phyloP scores from a whole-genome alignment of 2,113 vertebrate species.

The Leiothrix lutea region DNA sequence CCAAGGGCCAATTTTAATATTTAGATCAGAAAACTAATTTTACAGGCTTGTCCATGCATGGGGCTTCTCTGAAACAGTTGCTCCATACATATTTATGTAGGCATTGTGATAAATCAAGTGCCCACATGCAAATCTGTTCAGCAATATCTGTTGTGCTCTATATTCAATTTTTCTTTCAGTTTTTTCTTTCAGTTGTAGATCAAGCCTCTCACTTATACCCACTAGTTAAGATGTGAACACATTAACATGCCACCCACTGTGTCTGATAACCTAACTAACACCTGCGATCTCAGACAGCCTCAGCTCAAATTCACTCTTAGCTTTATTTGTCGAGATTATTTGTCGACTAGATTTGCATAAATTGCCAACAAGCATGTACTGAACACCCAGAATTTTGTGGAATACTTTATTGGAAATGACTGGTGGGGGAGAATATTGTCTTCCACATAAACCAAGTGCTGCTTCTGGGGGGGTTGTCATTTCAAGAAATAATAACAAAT shows the following conservation, averaged over 20 bases:
- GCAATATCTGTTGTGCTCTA: slow-evolving; percentile 24
- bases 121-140: neutral
- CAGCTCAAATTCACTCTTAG: slow-evolving; percentile 5
- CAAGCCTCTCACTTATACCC: neutral
- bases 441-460: neutral
- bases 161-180: slow-evolving; percentile 12
- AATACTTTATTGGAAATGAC: neutral
- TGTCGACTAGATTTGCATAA: slow-evolving; percentile 33
- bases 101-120: neutral
- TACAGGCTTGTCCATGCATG: neutral
- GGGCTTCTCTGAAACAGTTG: neutral
- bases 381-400: neutral
- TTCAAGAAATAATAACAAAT: neutral
- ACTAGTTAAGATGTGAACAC: slow-evolving; percentile 15
- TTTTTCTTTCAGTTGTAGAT: slow-evolving; percentile 50
- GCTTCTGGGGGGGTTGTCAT: neutral
- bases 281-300: slow-evolving; percentile 34
- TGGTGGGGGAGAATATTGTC: neutral
- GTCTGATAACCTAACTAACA: slow-evolving; percentile 51
- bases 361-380: neutral
- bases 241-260: slow-evolving; percentile 50
- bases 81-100: slow-evolving; percentile 5
- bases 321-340: slow-evolving; percentile 33
- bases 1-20: neutral
- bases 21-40: neutral